These are phyloP conservation scores for Nemapogon koenigi DNA, from an alignment of 2,888 invertebrate genomes.

Conservation along the genomic window DNA sequence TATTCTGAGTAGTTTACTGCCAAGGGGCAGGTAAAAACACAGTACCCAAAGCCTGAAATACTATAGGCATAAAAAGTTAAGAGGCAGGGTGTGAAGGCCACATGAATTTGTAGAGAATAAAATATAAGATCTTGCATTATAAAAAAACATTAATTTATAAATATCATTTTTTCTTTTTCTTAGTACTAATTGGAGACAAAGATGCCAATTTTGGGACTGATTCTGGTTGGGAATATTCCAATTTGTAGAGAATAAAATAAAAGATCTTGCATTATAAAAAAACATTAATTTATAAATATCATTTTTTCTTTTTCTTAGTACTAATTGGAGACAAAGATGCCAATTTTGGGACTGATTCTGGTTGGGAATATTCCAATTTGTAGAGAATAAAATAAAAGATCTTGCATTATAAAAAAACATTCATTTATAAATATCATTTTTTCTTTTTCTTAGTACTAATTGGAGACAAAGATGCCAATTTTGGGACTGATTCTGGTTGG, in stretches of 20 bases:
- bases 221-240: constrained; percentile 47
- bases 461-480: constrained; percentile 7
- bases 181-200: constrained; percentile 45
- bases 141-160: neutral
- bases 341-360: constrained; percentile 35
- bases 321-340: constrained; percentile 40
- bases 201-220: constrained; percentile 31
- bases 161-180: constrained; percentile 48
- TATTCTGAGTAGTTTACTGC: too few species aligned
- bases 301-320: constrained; percentile 53
- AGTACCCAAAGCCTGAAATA: too few species aligned
- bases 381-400: too few species aligned
- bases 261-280: too few species aligned
- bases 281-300: constrained; percentile 16
- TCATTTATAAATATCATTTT: constrained; percentile 2
- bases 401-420: neutral
- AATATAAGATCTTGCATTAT: too few species aligned
- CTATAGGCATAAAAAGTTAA: too few species aligned
- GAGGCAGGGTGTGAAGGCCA: too few species aligned
- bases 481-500: constrained; percentile 12
- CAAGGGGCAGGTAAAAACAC: too few species aligned
- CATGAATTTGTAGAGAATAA: too few species aligned
- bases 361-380: constrained; percentile 47
- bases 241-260: too few species aligned
- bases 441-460: constrained; percentile 11